These are phyloP conservation scores for Scaptomyza cyrtandrae DNA, from an alignment of 2,888 invertebrate genomes.

Conservation along the genomic window DNA sequence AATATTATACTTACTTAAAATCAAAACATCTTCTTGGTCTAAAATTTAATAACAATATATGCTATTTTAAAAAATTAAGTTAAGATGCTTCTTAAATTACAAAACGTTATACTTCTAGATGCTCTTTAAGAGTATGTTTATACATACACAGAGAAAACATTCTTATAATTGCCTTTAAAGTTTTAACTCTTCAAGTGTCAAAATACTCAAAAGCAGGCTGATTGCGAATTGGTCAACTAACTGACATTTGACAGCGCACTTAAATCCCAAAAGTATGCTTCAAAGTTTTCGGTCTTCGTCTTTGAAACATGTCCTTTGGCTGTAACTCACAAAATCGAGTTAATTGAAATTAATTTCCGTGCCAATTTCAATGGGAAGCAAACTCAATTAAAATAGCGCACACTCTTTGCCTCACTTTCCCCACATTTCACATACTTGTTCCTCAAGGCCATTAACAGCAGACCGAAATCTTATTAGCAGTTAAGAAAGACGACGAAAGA, in stretches of 20 bases:
- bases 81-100: background rate
- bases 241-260: conserved; percentile 37
- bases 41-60: background rate
- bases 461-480: conserved; percentile 81
- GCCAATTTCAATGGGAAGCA: conserved; percentile 71
- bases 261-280: conserved; percentile 60
- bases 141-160: background rate
- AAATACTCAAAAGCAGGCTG: conserved; percentile 21
- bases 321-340: conserved; percentile 53
- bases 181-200: background rate
- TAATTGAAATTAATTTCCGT: conserved; percentile 78
- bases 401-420: conserved; percentile 6
- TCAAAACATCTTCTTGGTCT: background rate
- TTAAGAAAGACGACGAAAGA: conserved; percentile 56
- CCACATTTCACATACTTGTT: background rate
- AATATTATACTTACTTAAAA: background rate
- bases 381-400: conserved; percentile 70
- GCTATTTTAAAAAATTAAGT: background rate
- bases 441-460: conserved; percentile 69
- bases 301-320: conserved; percentile 37
- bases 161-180: background rate
- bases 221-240: conserved; percentile 23
- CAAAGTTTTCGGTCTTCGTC: conserved; percentile 53
- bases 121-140: background rate
- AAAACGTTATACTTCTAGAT: background rate